Evolutionary conservation across 2,888 invertebrate species (phyloP).

Genomic region (Sinohyriopsis cumingii): DNA sequence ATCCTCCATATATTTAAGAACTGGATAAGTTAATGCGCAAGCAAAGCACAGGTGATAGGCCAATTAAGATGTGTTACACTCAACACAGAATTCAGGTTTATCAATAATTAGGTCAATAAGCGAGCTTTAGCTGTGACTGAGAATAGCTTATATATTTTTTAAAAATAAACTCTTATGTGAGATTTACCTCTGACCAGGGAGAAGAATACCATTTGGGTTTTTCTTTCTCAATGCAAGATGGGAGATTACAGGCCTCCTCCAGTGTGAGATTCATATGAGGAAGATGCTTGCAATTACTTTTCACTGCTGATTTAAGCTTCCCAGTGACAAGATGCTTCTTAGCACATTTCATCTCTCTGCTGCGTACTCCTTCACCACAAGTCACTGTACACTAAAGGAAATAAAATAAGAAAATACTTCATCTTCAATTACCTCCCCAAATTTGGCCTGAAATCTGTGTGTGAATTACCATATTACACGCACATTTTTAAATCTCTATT

Average conservation of each 20-base stretch:
- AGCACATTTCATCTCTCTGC: conserved; percentile 36
- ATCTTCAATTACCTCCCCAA: no score
- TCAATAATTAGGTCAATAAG: no score
- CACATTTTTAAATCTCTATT: no score
- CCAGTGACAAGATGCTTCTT: conserved; percentile 16
- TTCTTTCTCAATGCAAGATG: conserved; percentile 23
- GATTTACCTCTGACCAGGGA: conserved; percentile 47
- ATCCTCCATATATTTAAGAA: no score
- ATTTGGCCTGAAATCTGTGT: no score
- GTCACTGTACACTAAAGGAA: conserved; percentile 48
- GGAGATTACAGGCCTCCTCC: conserved; percentile 29
- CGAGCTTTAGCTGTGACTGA: no score
- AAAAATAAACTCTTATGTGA: background rate
- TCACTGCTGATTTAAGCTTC: conserved; percentile 19
- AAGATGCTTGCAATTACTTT: conserved; percentile 36
- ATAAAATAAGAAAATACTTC: conserved; percentile 1
- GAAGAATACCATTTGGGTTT: conserved; percentile 49
- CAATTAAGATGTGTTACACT: no score
- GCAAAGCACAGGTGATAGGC: no score
- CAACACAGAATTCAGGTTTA: no score
- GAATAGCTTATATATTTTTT: no score
- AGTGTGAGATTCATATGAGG: conserved; percentile 21
- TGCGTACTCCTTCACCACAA: conserved; percentile 43
- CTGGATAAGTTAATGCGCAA: no score
- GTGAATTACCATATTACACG: no score